Conservation (phyloP, 2,888 invertebrate genomes). For the Perizoma affinitatum region DNA sequence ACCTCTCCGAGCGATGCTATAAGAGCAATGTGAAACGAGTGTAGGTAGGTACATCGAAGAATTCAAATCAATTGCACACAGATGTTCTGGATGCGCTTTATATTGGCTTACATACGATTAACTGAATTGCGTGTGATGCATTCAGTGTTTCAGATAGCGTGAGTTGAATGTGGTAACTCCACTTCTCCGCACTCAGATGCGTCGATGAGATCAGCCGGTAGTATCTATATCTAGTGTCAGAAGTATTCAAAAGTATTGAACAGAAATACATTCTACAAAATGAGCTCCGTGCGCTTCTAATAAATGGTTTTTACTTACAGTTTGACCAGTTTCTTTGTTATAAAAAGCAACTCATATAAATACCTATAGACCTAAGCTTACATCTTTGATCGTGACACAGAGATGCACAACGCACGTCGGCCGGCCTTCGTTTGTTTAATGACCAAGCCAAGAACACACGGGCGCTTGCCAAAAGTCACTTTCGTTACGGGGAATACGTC, state of each 20-base stretch:
- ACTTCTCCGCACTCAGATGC: not conserved
- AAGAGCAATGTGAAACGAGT: conserved; percentile 40
- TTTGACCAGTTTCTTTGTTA: no score
- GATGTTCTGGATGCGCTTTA: conserved; percentile 52
- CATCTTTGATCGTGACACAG: no score
- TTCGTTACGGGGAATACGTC: conserved; percentile 24
- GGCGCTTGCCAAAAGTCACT: conserved; percentile 50
- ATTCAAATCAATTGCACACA: conserved; percentile 60
- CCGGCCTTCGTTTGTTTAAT: conserved; percentile 57
- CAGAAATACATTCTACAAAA: no score
- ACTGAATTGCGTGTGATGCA: conserved; percentile 48
- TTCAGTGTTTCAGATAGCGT: conserved; percentile 26
- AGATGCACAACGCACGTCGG: conserved; percentile 38
- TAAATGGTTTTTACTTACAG: no score
- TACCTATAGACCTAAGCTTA: no score
- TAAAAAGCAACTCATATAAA: no score
- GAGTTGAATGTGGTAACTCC: conserved; percentile 13
- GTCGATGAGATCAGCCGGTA: conserved; percentile 19
- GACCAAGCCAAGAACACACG: conserved; percentile 50
- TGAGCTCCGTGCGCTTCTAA: no score
- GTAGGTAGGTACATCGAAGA: conserved; percentile 43
- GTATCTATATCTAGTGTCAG: not conserved
- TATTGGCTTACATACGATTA: conserved; percentile 54
- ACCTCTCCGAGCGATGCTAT: conserved; percentile 1
- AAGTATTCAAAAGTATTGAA: no score